These are phyloP conservation scores for Bombyx mori DNA, from an alignment of 1,140 invertebrate species.

Conservation along the genomic window DNA sequence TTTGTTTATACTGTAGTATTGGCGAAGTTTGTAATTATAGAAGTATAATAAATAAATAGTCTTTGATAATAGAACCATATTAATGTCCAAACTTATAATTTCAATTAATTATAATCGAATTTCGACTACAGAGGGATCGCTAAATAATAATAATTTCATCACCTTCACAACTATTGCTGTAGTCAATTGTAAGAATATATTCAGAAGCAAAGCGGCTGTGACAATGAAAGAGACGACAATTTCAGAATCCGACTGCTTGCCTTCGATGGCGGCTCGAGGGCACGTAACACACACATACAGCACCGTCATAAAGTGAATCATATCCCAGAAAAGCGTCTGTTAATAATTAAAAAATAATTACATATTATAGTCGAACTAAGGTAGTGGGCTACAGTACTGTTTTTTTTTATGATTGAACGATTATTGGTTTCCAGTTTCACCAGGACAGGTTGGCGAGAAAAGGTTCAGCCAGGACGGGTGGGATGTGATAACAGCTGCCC, in stretches of 20 bases:
- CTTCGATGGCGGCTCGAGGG: slow-evolving; percentile 32
- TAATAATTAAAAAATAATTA: slow-evolving; percentile 6
- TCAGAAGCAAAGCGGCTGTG: slow-evolving; percentile 35
- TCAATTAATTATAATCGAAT: too few species aligned
- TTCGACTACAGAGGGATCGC: too few species aligned
- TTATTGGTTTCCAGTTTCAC: too few species aligned
- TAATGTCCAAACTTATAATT: too few species aligned
- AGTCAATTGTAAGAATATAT: slow-evolving; percentile 55
- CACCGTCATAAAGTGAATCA: slow-evolving; percentile 42
- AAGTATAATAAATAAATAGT: too few species aligned
- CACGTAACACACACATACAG: slow-evolving; percentile 45
- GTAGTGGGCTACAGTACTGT: not conserved
- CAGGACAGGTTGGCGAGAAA: too few species aligned
- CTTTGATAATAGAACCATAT: too few species aligned
- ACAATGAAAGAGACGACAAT: slow-evolving; percentile 36
- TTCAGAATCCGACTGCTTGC: slow-evolving; percentile 24
- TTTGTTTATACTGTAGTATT: too few species aligned
- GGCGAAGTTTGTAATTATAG: too few species aligned
- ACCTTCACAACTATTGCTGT: slow-evolving; percentile 54
- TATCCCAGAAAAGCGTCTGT: slow-evolving; percentile 45
- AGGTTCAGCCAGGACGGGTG: too few species aligned
- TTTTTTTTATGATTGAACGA: not conserved
- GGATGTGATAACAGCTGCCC: too few species aligned
- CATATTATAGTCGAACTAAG: not conserved
- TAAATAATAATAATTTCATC: too few species aligned